Base-by-base conservation (phyloP, 2,888 invertebrate species). In the Sepiola atlantica region DNA sequence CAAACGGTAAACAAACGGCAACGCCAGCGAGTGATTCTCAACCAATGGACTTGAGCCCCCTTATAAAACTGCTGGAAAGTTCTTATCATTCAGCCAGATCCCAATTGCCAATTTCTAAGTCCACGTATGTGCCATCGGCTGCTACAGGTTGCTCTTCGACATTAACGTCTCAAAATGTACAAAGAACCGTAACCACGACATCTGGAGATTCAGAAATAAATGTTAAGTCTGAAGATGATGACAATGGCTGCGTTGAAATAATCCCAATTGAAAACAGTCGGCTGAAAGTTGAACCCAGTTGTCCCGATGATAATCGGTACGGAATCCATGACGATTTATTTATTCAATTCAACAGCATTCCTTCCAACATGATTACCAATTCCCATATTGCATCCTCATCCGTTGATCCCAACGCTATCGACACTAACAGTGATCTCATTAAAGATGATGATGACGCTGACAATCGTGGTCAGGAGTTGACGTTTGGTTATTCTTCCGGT, bases 301-400 rank as follows among this genome's bases (percentile, higher is more conserved):
- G 55, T 92, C 92, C 92, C 28, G 28, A 45, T 92, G 92, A 92
- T n/a, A 54, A 55, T 55, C 92, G 55, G 16, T 92, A 92, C 54
- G 55, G 45, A 55, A 92, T 92, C 12, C 92, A 92, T n/a, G 92
- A 92, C 28, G 92, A 92, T 18, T 92, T 92, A 92, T 92, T 92
- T 28, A 92, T 92, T 45, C 54, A 92, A 18, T 55, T 92, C 54
- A 45, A 55, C 45, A 92, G 20, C 54, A 92, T 92, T 55, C 14
- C 54, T 92, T 92, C 92, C 92, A 92, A 92, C n/a, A n/a, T 77
- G n/a, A 77, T 77, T 77, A 92, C 45, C 54, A 24, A 92, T 18
- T 55, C n/a, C n/a, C 92, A 92, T 92, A 54, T 54, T 18, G 28
- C 92, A n/a, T 28, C 92, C 18, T 45, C 92, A 55, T 12, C 92